Base-by-base conservation (phyloP, 1,140 invertebrate genomes). In the Drosophila kepulauana region DNA sequence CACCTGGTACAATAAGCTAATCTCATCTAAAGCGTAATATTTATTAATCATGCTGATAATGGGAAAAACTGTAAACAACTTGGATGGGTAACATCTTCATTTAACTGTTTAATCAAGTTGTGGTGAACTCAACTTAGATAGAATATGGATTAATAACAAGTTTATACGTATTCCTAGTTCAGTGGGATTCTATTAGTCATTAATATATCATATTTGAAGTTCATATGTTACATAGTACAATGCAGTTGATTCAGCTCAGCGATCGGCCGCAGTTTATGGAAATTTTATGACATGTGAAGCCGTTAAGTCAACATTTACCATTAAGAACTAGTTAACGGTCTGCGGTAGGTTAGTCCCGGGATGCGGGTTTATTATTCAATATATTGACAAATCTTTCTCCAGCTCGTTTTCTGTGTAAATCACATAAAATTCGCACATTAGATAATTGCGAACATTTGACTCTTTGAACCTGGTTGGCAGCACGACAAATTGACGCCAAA, bases 281-380 rank as follows among this genome's bases (percentile, higher is more conserved):
- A 77, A 78, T 71, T 77, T 81, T 79, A n/a, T 54, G 62, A 41
- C 5, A 52, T 30, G 49, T 13, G 30, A 46, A 73, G 49, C 28
- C 6, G 5, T 30, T 15, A 52, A 33, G 7, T 10, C 54, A 35
- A 8, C n/a, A 51, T 13, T 5, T 48, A 52, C 58, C 76, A 68
- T 79, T 62, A 67, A 70, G 41, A 79, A 79, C 78, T 74, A 54
- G 78, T 79, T 79, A 20, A n/a, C n/a, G 6, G 8, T 1, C 20
- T 13, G 41, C 20, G 64, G 28, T 64, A 57, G 64, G 28, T 35
- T 13, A 67, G 43, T 67, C 43, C 52, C 52, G 28, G 8, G 7
- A 46, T 0, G 4, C 13, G 49, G 25, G 5, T 33, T 1, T 5
- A 33, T 46, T 57, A 58, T 16, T 28, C 20, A 58, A 25, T 56